A percentile compares a stretch with the other conserved stretches of the same genome.
Evolutionary conservation across 1,140 invertebrate genomes (phyloP).

Genomic region (Scaptomyza montana): DNA sequence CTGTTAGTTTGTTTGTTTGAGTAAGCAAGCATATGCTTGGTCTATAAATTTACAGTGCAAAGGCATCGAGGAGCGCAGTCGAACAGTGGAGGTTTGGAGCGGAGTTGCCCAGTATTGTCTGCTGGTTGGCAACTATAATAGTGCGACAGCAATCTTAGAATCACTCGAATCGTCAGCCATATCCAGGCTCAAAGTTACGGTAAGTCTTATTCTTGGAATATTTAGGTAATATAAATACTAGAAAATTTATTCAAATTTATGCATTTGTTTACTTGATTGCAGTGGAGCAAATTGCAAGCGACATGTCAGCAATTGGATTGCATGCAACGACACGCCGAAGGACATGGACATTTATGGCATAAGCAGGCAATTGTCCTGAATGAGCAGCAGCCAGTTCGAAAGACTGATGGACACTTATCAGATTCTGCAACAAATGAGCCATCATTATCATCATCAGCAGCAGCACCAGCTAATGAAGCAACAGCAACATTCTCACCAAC

Average conservation of each 20-base stretch:
- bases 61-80: slow-evolving; percentile 68
- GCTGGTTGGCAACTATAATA: slow-evolving; percentile 73
- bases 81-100: slow-evolving; percentile 70
- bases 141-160: slow-evolving; percentile 80
- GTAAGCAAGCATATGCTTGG: slow-evolving; percentile 53
- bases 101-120: slow-evolving; percentile 72
- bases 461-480: slow-evolving; percentile 10
- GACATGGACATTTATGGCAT: slow-evolving; percentile 81
- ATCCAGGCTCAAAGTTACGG: slow-evolving; percentile 77
- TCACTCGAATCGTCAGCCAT: slow-evolving; percentile 78
- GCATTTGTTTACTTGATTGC: slow-evolving; percentile 57
- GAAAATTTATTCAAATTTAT: background rate
- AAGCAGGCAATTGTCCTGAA: slow-evolving; percentile 79
- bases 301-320: slow-evolving; percentile 83
- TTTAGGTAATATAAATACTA: background rate
- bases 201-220: slow-evolving; percentile 43
- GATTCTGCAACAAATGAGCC: slow-evolving; percentile 41
- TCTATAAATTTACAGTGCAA: slow-evolving; percentile 57
- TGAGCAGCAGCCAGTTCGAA: slow-evolving; percentile 66
- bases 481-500: slow-evolving; percentile 18
- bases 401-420: slow-evolving; percentile 56
- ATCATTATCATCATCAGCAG: slow-evolving; percentile 13
- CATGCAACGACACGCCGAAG: slow-evolving; percentile 82
- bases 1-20: slow-evolving; percentile 13
- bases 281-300: slow-evolving; percentile 83